Percentiles rank a stretch among this genome's conserved stretches.
phyloP scores from a whole-genome alignment of 2,888 invertebrate genomes.

The Hyposoter dolosus region DNA sequence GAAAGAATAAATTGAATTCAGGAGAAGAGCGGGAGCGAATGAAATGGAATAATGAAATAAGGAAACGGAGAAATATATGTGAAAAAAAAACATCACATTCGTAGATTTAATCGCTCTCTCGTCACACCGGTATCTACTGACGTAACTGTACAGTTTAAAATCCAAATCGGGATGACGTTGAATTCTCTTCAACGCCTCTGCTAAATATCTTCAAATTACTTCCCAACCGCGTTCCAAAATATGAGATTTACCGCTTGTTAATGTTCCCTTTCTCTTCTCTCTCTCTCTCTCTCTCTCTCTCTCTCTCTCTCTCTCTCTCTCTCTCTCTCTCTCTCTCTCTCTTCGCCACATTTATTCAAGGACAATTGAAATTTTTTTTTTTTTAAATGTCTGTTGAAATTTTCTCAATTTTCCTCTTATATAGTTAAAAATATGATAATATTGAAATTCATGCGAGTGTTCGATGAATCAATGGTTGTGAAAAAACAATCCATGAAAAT shows the following conservation, averaged over 20 bases:
- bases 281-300: no score
- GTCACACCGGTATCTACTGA: constrained; percentile 40
- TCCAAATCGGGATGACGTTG: constrained; percentile 29
- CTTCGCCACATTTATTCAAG: not conserved
- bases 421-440: not conserved
- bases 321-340: no score
- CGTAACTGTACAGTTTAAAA: constrained; percentile 53
- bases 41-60: not conserved
- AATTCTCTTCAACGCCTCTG: constrained; percentile 30
- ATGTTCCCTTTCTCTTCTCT: not conserved
- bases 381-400: not conserved
- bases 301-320: not conserved
- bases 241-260: not conserved
- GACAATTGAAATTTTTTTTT: not conserved
- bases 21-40: not conserved
- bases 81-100: not conserved
- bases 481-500: not conserved
- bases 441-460: not conserved
- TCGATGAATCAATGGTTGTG: not conserved
- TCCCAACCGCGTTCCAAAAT: not conserved
- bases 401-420: not conserved
- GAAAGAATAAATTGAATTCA: not conserved
- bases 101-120: constrained; percentile 46
- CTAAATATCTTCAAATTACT: constrained; percentile 11
- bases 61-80: not conserved